These are phyloP conservation scores for Cynocephalus volans DNA, from an alignment of 2,113 vertebrate species.

Conservation along the genomic window DNA sequence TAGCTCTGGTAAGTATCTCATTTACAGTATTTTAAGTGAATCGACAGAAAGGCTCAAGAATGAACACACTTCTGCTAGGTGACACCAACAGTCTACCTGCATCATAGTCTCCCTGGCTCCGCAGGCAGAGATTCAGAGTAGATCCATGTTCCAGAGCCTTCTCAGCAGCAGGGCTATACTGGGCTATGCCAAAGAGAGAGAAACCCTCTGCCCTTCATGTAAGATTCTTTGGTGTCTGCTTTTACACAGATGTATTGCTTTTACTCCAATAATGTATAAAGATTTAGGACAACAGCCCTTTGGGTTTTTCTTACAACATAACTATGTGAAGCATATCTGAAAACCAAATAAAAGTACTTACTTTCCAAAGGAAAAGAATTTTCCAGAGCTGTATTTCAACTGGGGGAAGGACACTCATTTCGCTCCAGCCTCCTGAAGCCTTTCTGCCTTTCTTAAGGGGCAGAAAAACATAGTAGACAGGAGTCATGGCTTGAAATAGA, in stretches of 20 bases:
- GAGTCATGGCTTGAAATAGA: neutral
- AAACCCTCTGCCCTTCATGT: neutral
- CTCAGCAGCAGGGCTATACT: no score
- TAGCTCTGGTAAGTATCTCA: neutral
- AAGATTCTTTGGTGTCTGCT: no score
- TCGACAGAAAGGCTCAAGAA: neutral
- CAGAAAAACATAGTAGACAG: neutral
- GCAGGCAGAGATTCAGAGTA: neutral
- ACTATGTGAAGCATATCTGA: neutral
- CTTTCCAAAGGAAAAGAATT: neutral
- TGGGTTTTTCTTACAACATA: neutral
- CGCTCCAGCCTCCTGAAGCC: neutral
- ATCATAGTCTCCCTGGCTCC: neutral
- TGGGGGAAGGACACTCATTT: neutral
- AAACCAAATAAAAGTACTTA: neutral
- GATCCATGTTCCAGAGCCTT: no score
- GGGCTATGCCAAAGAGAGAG: no score
- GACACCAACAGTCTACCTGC: neutral
- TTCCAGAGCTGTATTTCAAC: neutral
- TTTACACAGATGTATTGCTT: neutral
- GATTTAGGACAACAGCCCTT: neutral
- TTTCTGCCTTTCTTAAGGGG: neutral
- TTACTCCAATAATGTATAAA: neutral
- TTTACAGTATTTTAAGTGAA: neutral
- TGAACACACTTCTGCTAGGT: rapidly evolving